Conservation (phyloP, 2,888 invertebrate genomes). For the Osedax frankpressi region DNA sequence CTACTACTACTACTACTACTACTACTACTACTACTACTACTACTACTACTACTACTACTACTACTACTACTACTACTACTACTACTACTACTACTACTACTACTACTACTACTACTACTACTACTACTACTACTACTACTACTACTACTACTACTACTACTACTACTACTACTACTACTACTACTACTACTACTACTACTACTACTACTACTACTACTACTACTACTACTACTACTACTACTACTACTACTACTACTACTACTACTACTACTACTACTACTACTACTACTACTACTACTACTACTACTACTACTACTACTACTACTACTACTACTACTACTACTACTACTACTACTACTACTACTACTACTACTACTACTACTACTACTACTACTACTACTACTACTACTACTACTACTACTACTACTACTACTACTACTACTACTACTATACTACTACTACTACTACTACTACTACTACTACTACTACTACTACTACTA, state of each 20-base stretch:
- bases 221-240: background rate
- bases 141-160: background rate
- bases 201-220: background rate
- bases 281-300: constrained; percentile 23
- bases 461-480: constrained; percentile 20
- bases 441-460: background rate
- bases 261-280: constrained; percentile 23
- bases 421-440: constrained; percentile 23
- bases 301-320: constrained; percentile 22
- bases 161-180: background rate
- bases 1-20: background rate
- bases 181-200: background rate
- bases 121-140: background rate
- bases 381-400: constrained; percentile 25
- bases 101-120: background rate
- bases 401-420: constrained; percentile 24
- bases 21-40: background rate
- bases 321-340: constrained; percentile 22
- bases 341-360: constrained; percentile 23
- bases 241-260: background rate
- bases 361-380: constrained; percentile 24
- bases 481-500: constrained; percentile 26
- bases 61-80: background rate
- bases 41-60: background rate
- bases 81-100: background rate